A percentile compares a stretch with the other conserved stretches of the same genome.
Conservation (phyloP, 2,113 vertebrate genomes). For the Peromyscus leucopus region DNA sequence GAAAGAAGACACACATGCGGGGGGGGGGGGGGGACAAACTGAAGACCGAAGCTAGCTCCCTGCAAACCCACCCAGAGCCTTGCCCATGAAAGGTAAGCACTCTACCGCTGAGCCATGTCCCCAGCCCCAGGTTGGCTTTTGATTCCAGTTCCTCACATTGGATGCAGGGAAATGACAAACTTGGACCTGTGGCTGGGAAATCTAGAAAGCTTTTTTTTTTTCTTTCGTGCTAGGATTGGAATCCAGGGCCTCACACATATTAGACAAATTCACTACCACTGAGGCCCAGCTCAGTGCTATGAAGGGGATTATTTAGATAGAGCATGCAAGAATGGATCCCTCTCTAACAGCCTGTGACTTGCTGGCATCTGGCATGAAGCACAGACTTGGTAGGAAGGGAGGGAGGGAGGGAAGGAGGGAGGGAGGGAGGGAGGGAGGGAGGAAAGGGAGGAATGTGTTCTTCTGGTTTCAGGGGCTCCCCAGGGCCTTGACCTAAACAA, state of each 20-base stretch:
- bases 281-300: background rate
- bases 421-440: background rate
- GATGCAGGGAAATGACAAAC: background rate
- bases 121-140: background rate
- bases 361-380: background rate
- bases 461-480: background rate
- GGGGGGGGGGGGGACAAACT: too few species aligned
- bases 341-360: background rate
- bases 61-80: background rate
- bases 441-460: too few species aligned
- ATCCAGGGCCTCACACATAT: background rate
- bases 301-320: background rate
- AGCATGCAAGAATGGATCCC: background rate
- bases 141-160: background rate
- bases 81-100: background rate
- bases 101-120: background rate
- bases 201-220: background rate
- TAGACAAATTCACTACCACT: too few species aligned
- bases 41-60: background rate
- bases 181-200: background rate
- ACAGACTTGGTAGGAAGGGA: background rate
- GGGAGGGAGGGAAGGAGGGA: background rate
- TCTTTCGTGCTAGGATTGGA: background rate
- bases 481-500: slow-evolving; percentile 17
- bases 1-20: background rate